Conservation (phyloP, 2,888 invertebrate species). For the Nomada hirtipes region DNA sequence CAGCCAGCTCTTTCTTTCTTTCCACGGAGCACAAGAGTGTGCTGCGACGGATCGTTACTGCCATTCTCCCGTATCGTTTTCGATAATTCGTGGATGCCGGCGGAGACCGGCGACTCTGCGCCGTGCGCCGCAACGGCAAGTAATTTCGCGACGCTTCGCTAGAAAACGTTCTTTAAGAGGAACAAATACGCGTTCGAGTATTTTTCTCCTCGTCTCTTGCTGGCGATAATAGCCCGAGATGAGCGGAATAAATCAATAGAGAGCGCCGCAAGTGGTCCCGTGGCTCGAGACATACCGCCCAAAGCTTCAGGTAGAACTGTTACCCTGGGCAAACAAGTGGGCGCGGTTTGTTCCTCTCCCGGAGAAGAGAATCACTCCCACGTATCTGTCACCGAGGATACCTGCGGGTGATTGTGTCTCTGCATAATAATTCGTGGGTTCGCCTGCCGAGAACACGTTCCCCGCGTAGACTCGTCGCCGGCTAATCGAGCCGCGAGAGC, state of each 20-base stretch:
- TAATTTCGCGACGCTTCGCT: neutral
- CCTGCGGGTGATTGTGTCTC: slow-evolving; percentile 35
- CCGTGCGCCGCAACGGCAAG: neutral
- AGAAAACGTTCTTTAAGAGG: slow-evolving; percentile 39
- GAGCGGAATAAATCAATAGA: slow-evolving; percentile 64
- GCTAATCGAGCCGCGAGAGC: slow-evolving; percentile 34
- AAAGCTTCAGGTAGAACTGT: slow-evolving; percentile 75
- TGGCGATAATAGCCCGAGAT: slow-evolving; percentile 24
- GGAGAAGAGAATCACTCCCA: slow-evolving; percentile 67
- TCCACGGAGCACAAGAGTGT: too few species aligned
- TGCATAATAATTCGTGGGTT: slow-evolving; percentile 59
- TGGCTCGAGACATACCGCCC: slow-evolving; percentile 45
- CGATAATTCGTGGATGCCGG: neutral
- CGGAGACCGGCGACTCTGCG: too few species aligned
- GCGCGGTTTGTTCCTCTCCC: slow-evolving; percentile 71
- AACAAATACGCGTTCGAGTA: slow-evolving; percentile 30
- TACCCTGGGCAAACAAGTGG: slow-evolving; percentile 80
- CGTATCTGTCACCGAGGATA: slow-evolving; percentile 57
- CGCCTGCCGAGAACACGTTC: slow-evolving; percentile 46
- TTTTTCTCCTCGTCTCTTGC: neutral
- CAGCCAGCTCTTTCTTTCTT: too few species aligned
- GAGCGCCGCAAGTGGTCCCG: slow-evolving; percentile 23
- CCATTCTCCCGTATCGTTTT: too few species aligned
- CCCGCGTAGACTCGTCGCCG: slow-evolving; percentile 1
- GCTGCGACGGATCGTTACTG: too few species aligned